Conservation (phyloP, 2,888 invertebrate genomes). For the Patella pellucida region DNA sequence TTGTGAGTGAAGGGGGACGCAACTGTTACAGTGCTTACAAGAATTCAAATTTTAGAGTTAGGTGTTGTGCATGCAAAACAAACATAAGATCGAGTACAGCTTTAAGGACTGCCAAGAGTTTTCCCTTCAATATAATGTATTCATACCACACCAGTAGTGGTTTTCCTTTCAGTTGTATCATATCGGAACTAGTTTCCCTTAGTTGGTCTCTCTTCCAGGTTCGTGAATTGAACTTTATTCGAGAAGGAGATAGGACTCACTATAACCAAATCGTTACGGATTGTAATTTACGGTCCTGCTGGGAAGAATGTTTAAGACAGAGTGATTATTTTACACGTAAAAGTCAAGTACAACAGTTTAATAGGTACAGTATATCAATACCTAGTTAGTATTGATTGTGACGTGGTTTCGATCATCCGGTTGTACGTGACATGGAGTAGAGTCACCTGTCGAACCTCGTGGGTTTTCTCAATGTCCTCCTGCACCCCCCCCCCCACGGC, state of each 20-base stretch:
- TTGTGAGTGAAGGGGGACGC: too few species aligned
- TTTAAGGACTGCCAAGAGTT: constrained; percentile 75
- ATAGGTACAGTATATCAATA: constrained; percentile 52
- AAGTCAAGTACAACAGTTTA: constrained; percentile 66
- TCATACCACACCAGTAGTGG: too few species aligned
- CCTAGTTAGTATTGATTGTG: too few species aligned
- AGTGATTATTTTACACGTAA: constrained; percentile 61
- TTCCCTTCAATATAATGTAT: too few species aligned
- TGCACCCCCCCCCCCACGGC: too few species aligned
- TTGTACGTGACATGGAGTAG: too few species aligned
- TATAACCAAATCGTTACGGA: constrained; percentile 77
- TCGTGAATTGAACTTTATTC: constrained; percentile 83
- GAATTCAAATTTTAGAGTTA: constrained; percentile 81
- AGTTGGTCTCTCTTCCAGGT: constrained; percentile 66
- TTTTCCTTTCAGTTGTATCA: too few species aligned
- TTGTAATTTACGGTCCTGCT: constrained; percentile 57
- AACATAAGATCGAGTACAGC: constrained; percentile 94
- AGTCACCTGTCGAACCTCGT: too few species aligned
- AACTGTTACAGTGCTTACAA: constrained; percentile 74
- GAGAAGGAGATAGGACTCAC: constrained; percentile 84
- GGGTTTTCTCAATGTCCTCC: too few species aligned
- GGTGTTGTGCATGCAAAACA: constrained; percentile 81
- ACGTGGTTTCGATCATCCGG: too few species aligned
- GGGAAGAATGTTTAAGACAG: constrained; percentile 67
- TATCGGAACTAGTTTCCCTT: too few species aligned